Evolutionary conservation across 2,113 vertebrate genomes (phyloP).

Genomic region (Promerops cafer): DNA sequence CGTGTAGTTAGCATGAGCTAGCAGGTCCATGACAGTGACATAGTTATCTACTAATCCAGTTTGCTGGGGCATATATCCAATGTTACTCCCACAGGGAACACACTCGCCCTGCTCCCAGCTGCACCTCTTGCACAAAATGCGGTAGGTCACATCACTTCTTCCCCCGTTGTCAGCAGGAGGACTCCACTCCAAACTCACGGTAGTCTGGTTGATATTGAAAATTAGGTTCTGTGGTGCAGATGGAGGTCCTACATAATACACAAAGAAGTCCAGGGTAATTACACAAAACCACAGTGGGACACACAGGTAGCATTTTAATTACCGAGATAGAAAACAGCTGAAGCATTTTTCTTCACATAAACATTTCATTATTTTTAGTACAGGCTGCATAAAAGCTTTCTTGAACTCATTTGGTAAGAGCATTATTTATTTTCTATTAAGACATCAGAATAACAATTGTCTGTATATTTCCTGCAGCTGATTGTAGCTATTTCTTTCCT

Average conservation of each 20-base stretch:
- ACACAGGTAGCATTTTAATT: constrained; percentile 31
- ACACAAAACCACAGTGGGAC: background rate
- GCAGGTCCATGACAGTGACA: constrained; percentile 88
- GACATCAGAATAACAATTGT: constrained; percentile 56
- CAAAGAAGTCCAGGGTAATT: constrained; percentile 37
- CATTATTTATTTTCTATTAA: constrained; percentile 72
- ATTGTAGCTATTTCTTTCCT: constrained; percentile 41
- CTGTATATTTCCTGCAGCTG: constrained; percentile 57
- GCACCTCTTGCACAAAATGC: constrained; percentile 90
- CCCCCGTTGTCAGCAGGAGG: constrained; percentile 92
- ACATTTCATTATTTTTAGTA: constrained; percentile 58
- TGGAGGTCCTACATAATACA: constrained; percentile 84
- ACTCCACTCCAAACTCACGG: constrained; percentile 93
- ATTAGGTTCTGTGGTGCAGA: constrained; percentile 98
- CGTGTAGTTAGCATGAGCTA: constrained; percentile 97
- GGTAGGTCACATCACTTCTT: constrained; percentile 93
- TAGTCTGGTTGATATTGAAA: constrained; percentile 99
- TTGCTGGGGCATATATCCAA: constrained; percentile 90
- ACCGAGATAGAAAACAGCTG: constrained; percentile 7
- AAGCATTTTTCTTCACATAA: constrained; percentile 54
- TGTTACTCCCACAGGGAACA: constrained; percentile 88
- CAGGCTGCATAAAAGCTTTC: constrained; percentile 51
- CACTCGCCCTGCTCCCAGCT: constrained; percentile 97
- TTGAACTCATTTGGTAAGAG: constrained; percentile 52
- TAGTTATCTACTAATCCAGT: constrained; percentile 91